Evolutionary conservation across 2,113 vertebrate genomes (phyloP), one percentile per base, ranked within the genome.

Genomic region (Notarius lentiginosus): DNA sequence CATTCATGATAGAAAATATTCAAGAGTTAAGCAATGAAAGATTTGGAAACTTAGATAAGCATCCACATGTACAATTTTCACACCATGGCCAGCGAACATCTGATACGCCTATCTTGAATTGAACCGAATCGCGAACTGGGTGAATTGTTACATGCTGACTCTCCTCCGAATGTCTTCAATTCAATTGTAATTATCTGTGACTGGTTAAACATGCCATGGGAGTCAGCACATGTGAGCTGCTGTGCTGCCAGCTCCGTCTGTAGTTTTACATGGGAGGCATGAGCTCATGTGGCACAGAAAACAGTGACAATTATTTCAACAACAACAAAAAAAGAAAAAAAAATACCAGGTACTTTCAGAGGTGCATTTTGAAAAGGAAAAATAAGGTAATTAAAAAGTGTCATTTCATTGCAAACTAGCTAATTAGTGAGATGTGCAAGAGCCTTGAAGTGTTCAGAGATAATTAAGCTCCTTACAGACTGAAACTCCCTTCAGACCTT

Each of bases 371-470:
- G 30, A 6, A 83, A 76, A 83, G 73, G 41, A 41, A 41, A 41
- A 41, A 41, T 41, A 73, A 56, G 51, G 70, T 87, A 82, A 87
- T 87, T 87, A 83, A 87, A 81, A 76, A 87, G 85, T 83, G 58
- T 83, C 81, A 87, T 83, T 87, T 66, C 53, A n/a, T 55, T 83
- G 86, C 80, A 87, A 76, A 83, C 60, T 73, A 83, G 86, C 68
- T 87, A 87, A 87, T 87, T 87, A 83, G 86, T n/a, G 70, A 75
- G 70, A 82, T 87, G 68, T n/a, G 68, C 60, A 65, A 11, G 70
- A 75, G 66, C 58, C 86, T 87, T 83, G n/a, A 76, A 83, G 70
- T 82, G 27, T 55, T 87, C 3, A 34, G 70, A 30, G 86, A 87
- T 87, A 87, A 87, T 87, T 87, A 87, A 75, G 12, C 47, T 70